These are phyloP conservation scores for Drosophila mojavensis DNA, from an alignment of 1,140 invertebrate species.

Conservation along the genomic window DNA sequence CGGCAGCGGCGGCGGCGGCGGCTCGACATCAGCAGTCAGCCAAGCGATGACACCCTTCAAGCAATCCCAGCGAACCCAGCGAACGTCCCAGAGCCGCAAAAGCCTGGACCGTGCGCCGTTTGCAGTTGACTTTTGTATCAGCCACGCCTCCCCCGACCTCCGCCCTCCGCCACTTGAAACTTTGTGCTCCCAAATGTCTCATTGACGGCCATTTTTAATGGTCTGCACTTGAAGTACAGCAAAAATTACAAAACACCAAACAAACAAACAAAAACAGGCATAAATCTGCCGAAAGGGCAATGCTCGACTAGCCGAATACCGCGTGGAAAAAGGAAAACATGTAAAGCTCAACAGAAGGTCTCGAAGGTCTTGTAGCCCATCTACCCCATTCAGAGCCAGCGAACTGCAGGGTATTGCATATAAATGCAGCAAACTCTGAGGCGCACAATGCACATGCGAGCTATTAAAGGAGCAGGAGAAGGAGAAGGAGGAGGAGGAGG, in stretches of 20 bases:
- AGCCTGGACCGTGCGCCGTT: background rate
- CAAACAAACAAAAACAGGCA: conserved; percentile 7
- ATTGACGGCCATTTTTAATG: conserved; percentile 79
- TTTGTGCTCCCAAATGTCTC: conserved; percentile 65
- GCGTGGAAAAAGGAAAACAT: background rate
- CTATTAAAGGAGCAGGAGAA: no score
- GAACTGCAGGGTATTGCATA: conserved; percentile 13
- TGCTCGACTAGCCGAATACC: conserved; percentile 10
- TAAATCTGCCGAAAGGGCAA: background rate
- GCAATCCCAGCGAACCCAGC: background rate
- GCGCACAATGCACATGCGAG: conserved; percentile 58
- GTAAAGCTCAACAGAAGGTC: no score
- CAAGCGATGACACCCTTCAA: conserved; percentile 50
- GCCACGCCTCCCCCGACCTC: background rate
- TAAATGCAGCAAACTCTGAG: conserved; percentile 49
- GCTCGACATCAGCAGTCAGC: conserved; percentile 35
- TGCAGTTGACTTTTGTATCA: conserved; percentile 30
- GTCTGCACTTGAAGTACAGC: conserved; percentile 45
- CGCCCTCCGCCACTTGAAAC: conserved; percentile 29
- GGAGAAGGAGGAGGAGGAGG: no score
- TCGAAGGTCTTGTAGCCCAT: background rate
- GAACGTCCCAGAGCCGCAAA: no score
- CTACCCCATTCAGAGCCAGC: background rate
- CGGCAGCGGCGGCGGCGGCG: background rate
- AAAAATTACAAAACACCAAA: conserved; percentile 40